Percentiles rank a stretch among this genome's conserved stretches.
Conservation (phyloP, 1,140 invertebrate species). For the Drosophila ohnishii region DNA sequence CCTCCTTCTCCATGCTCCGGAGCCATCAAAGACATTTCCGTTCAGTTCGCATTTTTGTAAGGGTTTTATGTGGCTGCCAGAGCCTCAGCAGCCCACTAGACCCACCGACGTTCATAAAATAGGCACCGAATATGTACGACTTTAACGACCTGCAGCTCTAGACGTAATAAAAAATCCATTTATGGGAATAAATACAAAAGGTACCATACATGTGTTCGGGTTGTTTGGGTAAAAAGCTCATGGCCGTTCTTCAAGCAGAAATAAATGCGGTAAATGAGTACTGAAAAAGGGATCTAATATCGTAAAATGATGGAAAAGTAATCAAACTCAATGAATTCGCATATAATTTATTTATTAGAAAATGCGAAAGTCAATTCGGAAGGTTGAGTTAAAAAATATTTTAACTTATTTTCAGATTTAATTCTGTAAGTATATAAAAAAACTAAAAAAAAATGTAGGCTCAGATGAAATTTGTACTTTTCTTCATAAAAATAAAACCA, state of each 20-base stretch:
- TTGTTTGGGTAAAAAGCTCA: conserved; percentile 1
- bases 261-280: conserved; percentile 26
- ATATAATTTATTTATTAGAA: conserved; percentile 22
- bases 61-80: conserved; percentile 42
- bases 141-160: conserved; percentile 66
- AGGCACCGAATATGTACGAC: conserved; percentile 49
- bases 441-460: too few relatives aligned
- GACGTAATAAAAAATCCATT: conserved; percentile 64
- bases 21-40: conserved; percentile 35
- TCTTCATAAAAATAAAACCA: not conserved
- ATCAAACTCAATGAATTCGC: conserved; percentile 8
- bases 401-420: not conserved
- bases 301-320: conserved; percentile 9
- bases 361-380: not conserved
- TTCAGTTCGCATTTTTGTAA: conserved; percentile 48
- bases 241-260: conserved; percentile 30
- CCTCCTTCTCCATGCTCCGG: not conserved
- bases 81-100: conserved; percentile 25
- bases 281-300: conserved; percentile 15
- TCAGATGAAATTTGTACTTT: too few relatives aligned
- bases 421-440: too few relatives aligned
- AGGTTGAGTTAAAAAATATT: not conserved
- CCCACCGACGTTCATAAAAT: conserved; percentile 47
- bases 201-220: conserved; percentile 10
- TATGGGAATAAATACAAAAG: conserved; percentile 54